phyloP scores from a whole-genome alignment of 1,140 invertebrate genomes.

The Bombus impatiens region DNA sequence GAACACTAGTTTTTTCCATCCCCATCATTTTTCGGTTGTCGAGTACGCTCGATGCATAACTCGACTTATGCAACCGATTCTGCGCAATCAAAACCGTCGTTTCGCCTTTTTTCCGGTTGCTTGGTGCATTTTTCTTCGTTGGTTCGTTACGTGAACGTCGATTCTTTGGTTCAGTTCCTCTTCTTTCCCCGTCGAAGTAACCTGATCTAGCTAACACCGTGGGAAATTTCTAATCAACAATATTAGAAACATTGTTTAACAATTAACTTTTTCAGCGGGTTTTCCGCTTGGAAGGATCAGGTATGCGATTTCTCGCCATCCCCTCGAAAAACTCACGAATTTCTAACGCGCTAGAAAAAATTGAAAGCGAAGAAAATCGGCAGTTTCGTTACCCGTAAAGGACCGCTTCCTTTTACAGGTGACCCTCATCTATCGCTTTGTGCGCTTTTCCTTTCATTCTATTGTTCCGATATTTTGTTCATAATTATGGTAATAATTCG shows the following conservation, averaged over 20 bases:
- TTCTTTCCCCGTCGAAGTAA: conserved; percentile 33
- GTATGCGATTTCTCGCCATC: not conserved
- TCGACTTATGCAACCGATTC: conserved; percentile 65
- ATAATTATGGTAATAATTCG: no score
- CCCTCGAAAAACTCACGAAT: conserved; percentile 14
- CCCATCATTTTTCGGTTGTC: conserved; percentile 58
- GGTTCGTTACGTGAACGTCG: conserved; percentile 22
- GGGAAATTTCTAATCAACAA: conserved; percentile 5
- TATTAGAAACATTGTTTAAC: conserved; percentile 17
- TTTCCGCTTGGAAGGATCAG: conserved; percentile 15
- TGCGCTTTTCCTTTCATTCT: not conserved
- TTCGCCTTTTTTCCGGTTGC: conserved; percentile 64
- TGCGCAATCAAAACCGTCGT: conserved; percentile 64
- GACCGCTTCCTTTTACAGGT: not conserved
- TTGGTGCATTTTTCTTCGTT: conserved; percentile 28
- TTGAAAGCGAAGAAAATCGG: conserved; percentile 32
- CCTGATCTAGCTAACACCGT: not conserved
- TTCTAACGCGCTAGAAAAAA: not conserved
- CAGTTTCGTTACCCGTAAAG: not conserved
- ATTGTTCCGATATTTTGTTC: not conserved
- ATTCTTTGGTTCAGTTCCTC: conserved; percentile 45
- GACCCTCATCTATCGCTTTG: not conserved
- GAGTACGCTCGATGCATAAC: conserved; percentile 63
- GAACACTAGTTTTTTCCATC: not conserved
- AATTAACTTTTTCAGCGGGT: not conserved